These are phyloP conservation scores for Ptychochromis oligacanthus DNA, from an alignment of 2,113 vertebrate species.

Conservation along the genomic window DNA sequence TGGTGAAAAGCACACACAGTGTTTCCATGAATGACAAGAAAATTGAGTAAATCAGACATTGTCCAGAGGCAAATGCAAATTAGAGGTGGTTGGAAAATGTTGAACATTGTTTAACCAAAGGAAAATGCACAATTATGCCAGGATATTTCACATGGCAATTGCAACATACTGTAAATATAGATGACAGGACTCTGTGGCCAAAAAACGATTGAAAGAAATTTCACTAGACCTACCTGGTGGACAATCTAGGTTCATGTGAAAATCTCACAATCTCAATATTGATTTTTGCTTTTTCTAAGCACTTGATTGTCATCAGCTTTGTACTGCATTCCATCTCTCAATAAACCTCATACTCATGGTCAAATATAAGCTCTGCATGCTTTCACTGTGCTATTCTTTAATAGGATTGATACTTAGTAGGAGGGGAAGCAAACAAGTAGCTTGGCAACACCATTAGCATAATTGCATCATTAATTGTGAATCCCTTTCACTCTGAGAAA, in stretches of 20 bases:
- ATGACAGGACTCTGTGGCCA: neutral
- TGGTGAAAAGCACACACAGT: constrained; percentile 12
- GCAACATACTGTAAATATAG: neutral
- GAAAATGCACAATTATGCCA: constrained; percentile 36
- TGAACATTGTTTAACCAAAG: neutral
- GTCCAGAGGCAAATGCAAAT: constrained; percentile 1
- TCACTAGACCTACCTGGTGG: neutral
- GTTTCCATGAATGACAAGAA: constrained; percentile 36
- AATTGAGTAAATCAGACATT: constrained; percentile 36
- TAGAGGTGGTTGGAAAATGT: constrained; percentile 22
- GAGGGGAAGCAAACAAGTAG: constrained; percentile 53
- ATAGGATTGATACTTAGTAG: constrained; percentile 63
- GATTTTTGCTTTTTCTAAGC: neutral
- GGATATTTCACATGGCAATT: constrained; percentile 6
- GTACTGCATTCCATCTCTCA: neutral
- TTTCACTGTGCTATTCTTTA: constrained; percentile 57
- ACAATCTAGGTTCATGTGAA: neutral
- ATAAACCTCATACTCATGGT: neutral
- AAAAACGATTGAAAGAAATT: neutral
- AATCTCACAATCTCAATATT: too few species aligned
- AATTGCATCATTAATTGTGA: constrained; percentile 81
- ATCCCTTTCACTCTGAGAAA: constrained; percentile 69
- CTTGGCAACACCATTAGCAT: constrained; percentile 73
- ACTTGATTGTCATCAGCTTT: constrained; percentile 18
- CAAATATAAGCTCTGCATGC: constrained; percentile 18